These are phyloP conservation scores for Macrocentrus cingulum DNA, from an alignment of 1,140 invertebrate species.

Conservation along the genomic window DNA sequence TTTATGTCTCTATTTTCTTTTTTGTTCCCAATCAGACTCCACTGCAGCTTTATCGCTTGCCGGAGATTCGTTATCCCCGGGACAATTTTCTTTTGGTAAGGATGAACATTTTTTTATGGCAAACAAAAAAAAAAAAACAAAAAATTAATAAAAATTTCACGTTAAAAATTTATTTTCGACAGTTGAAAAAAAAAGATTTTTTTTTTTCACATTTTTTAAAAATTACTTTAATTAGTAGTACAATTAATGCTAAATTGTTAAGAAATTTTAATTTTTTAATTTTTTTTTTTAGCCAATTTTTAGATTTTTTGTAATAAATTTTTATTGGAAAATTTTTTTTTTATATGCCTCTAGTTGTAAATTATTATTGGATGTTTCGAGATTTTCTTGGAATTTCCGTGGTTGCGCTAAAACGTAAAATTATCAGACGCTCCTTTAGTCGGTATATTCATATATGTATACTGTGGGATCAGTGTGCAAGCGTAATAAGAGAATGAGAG, in stretches of 20 bases:
- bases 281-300: not conserved
- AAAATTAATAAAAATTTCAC: not conserved
- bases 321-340: too few relatives aligned
- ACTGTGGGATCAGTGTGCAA: not conserved
- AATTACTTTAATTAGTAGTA: too few relatives aligned
- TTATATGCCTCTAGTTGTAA: too few relatives aligned
- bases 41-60: constrained; percentile 29
- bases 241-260: too few relatives aligned
- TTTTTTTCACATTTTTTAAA: too few relatives aligned
- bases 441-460: constrained; percentile 9
- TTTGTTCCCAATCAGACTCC: constrained; percentile 28
- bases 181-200: too few relatives aligned
- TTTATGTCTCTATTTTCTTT: constrained; percentile 26
- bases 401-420: constrained; percentile 9
- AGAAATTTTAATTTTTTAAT: not conserved
- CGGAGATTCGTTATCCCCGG: constrained; percentile 29
- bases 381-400: not conserved
- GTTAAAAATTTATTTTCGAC: not conserved
- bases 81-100: constrained; percentile 31
- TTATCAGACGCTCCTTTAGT: constrained; percentile 6
- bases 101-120: constrained; percentile 28
- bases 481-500: constrained; percentile 17
- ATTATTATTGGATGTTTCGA: not conserved
- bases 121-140: constrained; percentile 15
- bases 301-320: too few relatives aligned